A percentile compares a stretch with the other conserved stretches of the same genome.
These are phyloP conservation scores for Agonopterix heracliana DNA, from an alignment of 2,888 invertebrate genomes.

Conservation along the genomic window DNA sequence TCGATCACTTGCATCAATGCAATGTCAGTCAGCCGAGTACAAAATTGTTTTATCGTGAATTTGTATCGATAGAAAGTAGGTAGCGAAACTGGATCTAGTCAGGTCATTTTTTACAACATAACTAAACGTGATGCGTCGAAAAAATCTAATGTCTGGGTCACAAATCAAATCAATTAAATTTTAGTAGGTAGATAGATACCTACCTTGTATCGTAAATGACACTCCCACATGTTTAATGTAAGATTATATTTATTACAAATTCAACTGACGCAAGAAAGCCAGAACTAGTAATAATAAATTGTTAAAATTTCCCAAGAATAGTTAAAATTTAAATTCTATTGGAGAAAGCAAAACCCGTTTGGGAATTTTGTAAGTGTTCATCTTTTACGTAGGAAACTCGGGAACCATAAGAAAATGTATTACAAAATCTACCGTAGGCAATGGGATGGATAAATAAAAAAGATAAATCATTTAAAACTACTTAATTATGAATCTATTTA, in stretches of 20 bases:
- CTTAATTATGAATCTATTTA: no score
- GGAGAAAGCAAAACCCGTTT: constrained; percentile 53
- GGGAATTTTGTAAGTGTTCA: constrained; percentile 38
- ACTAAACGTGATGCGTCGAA: constrained; percentile 35
- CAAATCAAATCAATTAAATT: neutral
- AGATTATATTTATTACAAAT: constrained; percentile 13
- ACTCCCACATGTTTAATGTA: neutral
- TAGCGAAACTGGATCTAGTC: constrained; percentile 28
- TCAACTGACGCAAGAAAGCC: constrained; percentile 18
- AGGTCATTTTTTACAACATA: constrained; percentile 48
- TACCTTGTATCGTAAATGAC: neutral
- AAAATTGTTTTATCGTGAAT: constrained; percentile 7
- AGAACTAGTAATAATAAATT: constrained; percentile 28
- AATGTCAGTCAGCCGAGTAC: neutral
- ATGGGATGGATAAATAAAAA: no score
- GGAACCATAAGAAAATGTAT: constrained; percentile 14
- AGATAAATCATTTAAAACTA: no score
- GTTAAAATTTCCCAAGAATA: constrained; percentile 49
- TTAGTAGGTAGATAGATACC: neutral
- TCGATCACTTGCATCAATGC: neutral
- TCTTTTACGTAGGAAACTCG: constrained; percentile 8
- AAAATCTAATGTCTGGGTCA: constrained; percentile 34
- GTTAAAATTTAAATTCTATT: constrained; percentile 29
- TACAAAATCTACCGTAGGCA: no score
- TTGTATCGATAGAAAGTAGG: constrained; percentile 32